phyloP scores from a whole-genome alignment of 2,797 vertebrate species.

The Pseudocheirus occidentalis region DNA sequence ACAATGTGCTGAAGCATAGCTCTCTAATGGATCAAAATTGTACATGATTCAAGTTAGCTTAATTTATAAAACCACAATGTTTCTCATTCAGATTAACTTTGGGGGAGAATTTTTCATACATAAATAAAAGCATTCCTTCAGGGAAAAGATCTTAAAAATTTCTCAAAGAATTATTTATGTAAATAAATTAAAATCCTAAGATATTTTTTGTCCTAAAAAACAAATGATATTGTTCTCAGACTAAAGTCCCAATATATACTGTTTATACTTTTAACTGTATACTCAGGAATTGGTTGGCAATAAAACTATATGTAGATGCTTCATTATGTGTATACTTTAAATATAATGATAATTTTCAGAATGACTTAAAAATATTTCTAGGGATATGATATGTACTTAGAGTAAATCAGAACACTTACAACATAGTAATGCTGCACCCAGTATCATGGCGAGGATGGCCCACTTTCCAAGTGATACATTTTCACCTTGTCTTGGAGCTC shows the following conservation, averaged over 20 bases:
- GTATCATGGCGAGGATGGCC: constrained; percentile 89
- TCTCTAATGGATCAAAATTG: not conserved
- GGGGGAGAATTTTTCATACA: not conserved
- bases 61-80: not conserved
- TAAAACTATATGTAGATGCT: not conserved
- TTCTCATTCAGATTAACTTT: not conserved
- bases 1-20: not conserved
- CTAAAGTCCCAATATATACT: not conserved
- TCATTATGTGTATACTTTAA: constrained; percentile 10
- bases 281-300: not conserved
- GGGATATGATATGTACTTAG: not conserved
- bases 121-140: not conserved
- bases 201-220: not conserved
- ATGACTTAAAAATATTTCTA: constrained; percentile 19
- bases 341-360: not conserved
- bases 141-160: not conserved
- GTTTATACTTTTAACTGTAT: not conserved
- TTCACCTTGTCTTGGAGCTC: accelerated
- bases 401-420: constrained; percentile 86
- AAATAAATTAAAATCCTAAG: not conserved
- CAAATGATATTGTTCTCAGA: not conserved
- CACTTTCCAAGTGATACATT: constrained; percentile 85
- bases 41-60: not conserved
- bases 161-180: not conserved
- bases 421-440: constrained; percentile 89